Conservation (phyloP, 2,888 invertebrate species). For the Falcaria lacertinaria region DNA sequence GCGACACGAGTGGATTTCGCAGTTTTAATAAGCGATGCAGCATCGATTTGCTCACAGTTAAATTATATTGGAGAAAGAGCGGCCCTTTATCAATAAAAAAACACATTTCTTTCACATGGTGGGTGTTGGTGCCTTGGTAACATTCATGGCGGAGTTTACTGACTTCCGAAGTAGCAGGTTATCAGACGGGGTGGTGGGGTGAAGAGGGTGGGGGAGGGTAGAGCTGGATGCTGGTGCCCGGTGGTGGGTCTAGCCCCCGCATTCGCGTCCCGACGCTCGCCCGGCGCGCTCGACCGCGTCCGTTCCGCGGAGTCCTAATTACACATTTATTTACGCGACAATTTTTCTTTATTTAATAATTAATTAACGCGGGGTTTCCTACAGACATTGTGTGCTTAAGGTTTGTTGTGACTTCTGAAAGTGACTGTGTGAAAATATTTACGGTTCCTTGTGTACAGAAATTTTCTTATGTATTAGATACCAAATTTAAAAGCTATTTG, state of each 20-base stretch:
- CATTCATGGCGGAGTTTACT: constrained; percentile 75
- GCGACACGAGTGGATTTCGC: constrained; percentile 42
- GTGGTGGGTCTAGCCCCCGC: constrained; percentile 62
- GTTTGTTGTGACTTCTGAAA: constrained; percentile 65
- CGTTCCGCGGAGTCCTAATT: constrained; percentile 36
- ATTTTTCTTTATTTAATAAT: constrained; percentile 48
- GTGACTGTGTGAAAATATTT: constrained; percentile 57
- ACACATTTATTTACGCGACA: constrained; percentile 47
- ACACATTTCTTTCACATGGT: constrained; percentile 68
- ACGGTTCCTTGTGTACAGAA: constrained; percentile 37
- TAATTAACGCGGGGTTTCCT: constrained; percentile 33
- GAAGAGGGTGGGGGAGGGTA: constrained; percentile 39
- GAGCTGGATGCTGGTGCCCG: constrained; percentile 66
- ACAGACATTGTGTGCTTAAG: constrained; percentile 44
- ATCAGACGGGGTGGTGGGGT: constrained; percentile 55
- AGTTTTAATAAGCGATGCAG: constrained; percentile 50
- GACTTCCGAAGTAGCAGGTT: constrained; percentile 79
- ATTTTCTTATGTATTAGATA: no score
- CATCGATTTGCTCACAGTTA: constrained; percentile 60
- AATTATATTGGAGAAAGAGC: constrained; percentile 48
- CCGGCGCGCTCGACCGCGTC: constrained; percentile 59
- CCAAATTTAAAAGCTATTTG: no score
- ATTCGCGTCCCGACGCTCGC: constrained; percentile 61
- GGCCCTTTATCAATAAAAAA: constrained; percentile 73
- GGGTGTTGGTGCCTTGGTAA: constrained; percentile 62